These are phyloP conservation scores for Etheostoma nigrum DNA, from an alignment of 2,797 vertebrate genomes.

Conservation along the genomic window DNA sequence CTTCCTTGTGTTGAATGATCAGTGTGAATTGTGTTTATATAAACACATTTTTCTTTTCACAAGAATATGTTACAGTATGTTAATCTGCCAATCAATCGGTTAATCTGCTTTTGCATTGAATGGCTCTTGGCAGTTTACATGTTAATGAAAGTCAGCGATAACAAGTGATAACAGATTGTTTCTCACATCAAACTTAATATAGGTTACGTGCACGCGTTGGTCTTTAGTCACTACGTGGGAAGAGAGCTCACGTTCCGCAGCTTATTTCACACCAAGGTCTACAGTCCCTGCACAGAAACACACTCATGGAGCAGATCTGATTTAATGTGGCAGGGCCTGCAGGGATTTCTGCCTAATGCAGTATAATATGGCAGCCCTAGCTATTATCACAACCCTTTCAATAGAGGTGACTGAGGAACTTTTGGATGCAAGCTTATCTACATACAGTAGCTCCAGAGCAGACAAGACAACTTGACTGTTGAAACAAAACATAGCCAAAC, in stretches of 20 bases:
- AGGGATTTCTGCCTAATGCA: slow-evolving; percentile 17
- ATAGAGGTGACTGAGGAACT: slow-evolving; percentile 23
- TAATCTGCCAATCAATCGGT: background rate
- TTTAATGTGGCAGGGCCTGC: slow-evolving; percentile 18
- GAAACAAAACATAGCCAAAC: slow-evolving; percentile 12
- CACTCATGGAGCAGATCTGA: slow-evolving; percentile 33
- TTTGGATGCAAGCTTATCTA: slow-evolving; percentile 9
- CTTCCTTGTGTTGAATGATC: background rate
- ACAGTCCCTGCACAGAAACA: slow-evolving; percentile 13
- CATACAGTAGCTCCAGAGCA: background rate
- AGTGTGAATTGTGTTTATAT: background rate
- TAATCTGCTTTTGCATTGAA: background rate
- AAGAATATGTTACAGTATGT: background rate
- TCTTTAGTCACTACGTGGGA: slow-evolving; percentile 20
- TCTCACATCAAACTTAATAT: slow-evolving; percentile 30
- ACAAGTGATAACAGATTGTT: slow-evolving; percentile 25
- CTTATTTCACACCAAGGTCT: slow-evolving; percentile 50
- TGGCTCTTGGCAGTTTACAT: background rate
- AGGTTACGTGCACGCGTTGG: slow-evolving; percentile 12
- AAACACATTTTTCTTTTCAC: background rate
- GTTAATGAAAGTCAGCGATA: slow-evolving; percentile 28
- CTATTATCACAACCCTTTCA: slow-evolving; percentile 31
- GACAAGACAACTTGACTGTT: slow-evolving; percentile 19
- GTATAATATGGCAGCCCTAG: slow-evolving; percentile 10
- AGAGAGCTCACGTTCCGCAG: slow-evolving; percentile 23